A percentile compares a stretch with the other conserved stretches of the same genome.
Conservation (phyloP, 2,797 vertebrate genomes). For the Garrulus glandarius region DNA sequence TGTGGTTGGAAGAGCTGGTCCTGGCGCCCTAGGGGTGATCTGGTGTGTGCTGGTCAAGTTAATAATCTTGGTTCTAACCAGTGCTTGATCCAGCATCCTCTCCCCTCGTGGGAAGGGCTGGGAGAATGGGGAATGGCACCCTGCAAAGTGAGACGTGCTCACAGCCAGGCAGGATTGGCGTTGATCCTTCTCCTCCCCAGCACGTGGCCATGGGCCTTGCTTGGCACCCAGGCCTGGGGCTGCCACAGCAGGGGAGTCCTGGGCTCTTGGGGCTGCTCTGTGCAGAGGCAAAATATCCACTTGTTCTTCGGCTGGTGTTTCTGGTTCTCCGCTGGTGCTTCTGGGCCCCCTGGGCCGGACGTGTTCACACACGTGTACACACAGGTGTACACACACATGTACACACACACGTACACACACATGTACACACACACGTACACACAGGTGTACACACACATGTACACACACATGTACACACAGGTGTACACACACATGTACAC, state of each 20-base stretch:
- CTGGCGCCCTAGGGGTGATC: background rate
- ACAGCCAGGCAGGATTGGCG: rapidly evolving
- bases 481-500: too few species aligned
- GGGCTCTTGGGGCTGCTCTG: background rate
- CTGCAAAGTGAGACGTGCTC: background rate
- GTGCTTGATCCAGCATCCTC: rapidly evolving
- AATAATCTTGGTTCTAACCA: background rate
- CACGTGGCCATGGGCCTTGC: rapidly evolving
- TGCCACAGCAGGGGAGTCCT: rapidly evolving
- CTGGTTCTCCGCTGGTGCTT: background rate
- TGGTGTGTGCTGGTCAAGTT: background rate
- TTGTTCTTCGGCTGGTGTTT: background rate
- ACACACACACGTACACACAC: too few species aligned
- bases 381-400: too few species aligned
- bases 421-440: rapidly evolving
- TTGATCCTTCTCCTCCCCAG: background rate
- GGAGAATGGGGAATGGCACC: too few species aligned
- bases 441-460: rapidly evolving
- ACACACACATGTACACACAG: too few species aligned
- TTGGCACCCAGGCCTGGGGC: background rate
- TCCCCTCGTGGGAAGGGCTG: background rate
- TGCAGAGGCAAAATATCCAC: background rate
- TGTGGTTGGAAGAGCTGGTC: background rate
- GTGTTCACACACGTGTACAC: rapidly evolving
- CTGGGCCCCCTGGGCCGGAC: background rate